Evolutionary conservation across 2,797 vertebrate genomes (phyloP), one percentile per base, ranked within the genome.

Genomic region (Lepilemur ruficaudatus): DNA sequence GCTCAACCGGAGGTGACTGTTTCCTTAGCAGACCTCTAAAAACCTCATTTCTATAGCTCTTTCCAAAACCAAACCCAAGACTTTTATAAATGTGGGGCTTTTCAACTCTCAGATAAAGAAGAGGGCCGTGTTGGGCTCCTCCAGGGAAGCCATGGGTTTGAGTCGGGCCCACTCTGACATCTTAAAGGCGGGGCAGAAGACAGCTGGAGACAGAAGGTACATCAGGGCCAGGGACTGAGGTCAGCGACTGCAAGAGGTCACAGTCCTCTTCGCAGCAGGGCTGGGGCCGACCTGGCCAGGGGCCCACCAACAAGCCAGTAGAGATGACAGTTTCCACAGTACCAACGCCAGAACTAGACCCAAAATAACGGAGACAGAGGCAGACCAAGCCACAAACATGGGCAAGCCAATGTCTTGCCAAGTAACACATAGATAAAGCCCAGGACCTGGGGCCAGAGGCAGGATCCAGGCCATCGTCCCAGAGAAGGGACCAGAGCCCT

Each of bases 11-110:
- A 84, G 12, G 1, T 7, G 23, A 52, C 0, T 43, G 7, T n/a
- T 78, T 69, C 67, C 80, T 52, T 84, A n/a, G 14, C 81, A 80
- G 35, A 3, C 57, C 15, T 61, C 67, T 43, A 81, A 59, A 89
- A 95, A 59, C 46, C 41, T 92, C 67, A 83, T 89, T 81, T 75
- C 48, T 61, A 11, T 41, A 22, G 13, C 35, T 59, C 32, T 78
- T 85, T 91, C 46, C 11, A 61, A 92, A 75, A 90, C 25, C 63
- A 91, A 88, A 88, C 5, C 35, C 23, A 82, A 84, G 35, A 30
- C 43, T 75, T 78, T 63, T 76, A 22, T 78, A 95, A 55, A 83
- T 43, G 9, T 61, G 52, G 69, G 11, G 35, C 20, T 84, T 89
- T 82, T 65, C 32, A 59, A 38, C 38, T 63, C 25, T 69, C 73